Conservation (phyloP, 2,888 invertebrate species). For the Megamerina dolium region DNA sequence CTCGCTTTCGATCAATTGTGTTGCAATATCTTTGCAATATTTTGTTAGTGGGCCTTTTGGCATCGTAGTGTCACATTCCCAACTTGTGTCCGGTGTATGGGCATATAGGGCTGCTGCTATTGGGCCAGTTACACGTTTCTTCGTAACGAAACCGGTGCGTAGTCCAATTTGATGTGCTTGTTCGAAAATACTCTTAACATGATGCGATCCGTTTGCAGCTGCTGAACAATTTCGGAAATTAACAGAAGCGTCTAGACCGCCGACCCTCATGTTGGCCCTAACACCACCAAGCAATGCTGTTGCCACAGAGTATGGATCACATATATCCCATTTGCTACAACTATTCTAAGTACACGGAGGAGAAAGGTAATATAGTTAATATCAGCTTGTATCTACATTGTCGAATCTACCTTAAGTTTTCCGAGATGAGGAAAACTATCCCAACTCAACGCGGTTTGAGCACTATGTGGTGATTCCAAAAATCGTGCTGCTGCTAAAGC, state of each 20-base stretch:
- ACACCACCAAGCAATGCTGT: conserved; percentile 77
- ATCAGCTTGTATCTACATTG: background rate
- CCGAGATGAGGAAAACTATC: conserved; percentile 78
- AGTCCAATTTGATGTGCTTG: conserved; percentile 68
- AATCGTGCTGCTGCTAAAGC: conserved; percentile 62
- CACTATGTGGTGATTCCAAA: conserved; percentile 64
- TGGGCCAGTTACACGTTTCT: conserved; percentile 78
- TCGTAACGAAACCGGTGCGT: conserved; percentile 79
- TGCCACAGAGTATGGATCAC: conserved; percentile 78
- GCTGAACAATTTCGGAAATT: conserved; percentile 55
- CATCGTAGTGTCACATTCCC: conserved; percentile 72
- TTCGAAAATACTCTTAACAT: conserved; percentile 58
- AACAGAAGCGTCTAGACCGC: conserved; percentile 66
- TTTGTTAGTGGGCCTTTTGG: conserved; percentile 44
- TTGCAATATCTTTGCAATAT: conserved; percentile 73
- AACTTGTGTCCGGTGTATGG: conserved; percentile 64
- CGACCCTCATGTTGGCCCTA: conserved; percentile 66
- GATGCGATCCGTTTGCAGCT: conserved; percentile 52
- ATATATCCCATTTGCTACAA: conserved; percentile 70
- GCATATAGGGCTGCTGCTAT: conserved; percentile 73
- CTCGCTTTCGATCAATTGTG: conserved; percentile 69
- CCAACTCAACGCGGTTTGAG: conserved; percentile 59
- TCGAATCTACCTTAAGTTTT: conserved; percentile 61
- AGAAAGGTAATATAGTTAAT: background rate
- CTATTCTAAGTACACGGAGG: conserved; percentile 72